Conservation (phyloP, 2,888 invertebrate genomes). For the Metopia argyrocephala region DNA sequence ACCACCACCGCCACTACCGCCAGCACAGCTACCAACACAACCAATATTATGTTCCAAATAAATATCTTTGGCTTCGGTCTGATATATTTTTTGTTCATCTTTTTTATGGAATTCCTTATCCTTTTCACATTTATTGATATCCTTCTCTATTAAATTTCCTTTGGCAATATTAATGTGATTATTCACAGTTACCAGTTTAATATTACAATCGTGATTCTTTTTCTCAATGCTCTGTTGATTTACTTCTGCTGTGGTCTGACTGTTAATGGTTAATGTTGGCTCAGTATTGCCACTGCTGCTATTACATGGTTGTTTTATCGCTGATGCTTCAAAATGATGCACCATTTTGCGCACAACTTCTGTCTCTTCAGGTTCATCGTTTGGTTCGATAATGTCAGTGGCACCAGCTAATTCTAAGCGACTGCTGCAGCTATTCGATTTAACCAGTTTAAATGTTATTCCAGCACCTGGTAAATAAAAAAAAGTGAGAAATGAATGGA, state of each 20-base stretch:
- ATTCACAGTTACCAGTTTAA: slow-evolving; percentile 76
- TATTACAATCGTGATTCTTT: slow-evolving; percentile 27
- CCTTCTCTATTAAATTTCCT: slow-evolving; percentile 34
- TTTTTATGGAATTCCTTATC: slow-evolving; percentile 5
- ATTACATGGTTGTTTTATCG: background rate
- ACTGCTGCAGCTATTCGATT: slow-evolving; percentile 92
- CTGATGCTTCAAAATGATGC: slow-evolving; percentile 74
- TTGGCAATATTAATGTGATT: slow-evolving; percentile 77
- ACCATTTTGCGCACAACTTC: slow-evolving; percentile 78
- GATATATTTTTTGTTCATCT: slow-evolving; percentile 66
- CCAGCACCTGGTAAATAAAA: slow-evolving; percentile 75
- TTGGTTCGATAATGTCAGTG: slow-evolving; percentile 41
- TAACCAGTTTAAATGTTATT: slow-evolving; percentile 89
- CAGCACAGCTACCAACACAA: slow-evolving; percentile 17
- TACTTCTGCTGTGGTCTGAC: slow-evolving; percentile 68
- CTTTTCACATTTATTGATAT: background rate
- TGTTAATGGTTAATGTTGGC: slow-evolving; percentile 77
- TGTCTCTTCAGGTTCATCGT: slow-evolving; percentile 67
- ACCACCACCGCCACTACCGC: slow-evolving; percentile 23
- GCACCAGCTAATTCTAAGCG: slow-evolving; percentile 88
- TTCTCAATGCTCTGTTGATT: slow-evolving; percentile 52
- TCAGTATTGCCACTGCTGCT: background rate
- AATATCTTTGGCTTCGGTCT: slow-evolving; percentile 74
- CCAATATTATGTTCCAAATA: slow-evolving; percentile 67
- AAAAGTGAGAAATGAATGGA: too few relatives aligned